These are phyloP conservation scores for Eulemur coronatus DNA, from an alignment of 2,797 vertebrate genomes.

Conservation along the genomic window DNA sequence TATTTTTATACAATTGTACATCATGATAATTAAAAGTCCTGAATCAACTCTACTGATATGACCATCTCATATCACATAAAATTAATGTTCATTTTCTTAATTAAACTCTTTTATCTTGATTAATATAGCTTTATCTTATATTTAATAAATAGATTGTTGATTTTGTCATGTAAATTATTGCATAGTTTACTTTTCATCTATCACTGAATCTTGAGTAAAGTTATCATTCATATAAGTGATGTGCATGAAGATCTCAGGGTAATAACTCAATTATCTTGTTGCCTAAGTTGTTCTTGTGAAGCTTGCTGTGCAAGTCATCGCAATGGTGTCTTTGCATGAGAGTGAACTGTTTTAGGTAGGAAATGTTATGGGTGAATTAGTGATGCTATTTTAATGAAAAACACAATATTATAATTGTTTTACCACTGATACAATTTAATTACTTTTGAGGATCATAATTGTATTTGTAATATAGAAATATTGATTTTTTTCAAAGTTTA, in stretches of 20 bases:
- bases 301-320: background rate
- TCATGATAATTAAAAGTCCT: slow-evolving; percentile 28
- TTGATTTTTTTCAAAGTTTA: background rate
- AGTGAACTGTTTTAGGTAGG: background rate
- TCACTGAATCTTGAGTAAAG: background rate
- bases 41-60: background rate
- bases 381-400: slow-evolving; percentile 29
- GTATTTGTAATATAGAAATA: slow-evolving; percentile 17
- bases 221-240: background rate
- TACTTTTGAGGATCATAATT: slow-evolving; percentile 16
- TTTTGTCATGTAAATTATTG: background rate
- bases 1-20: background rate
- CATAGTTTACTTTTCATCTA: background rate
- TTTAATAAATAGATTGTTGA: background rate
- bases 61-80: background rate
- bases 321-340: background rate
- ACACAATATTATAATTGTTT: background rate
- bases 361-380: background rate
- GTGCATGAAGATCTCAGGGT: background rate
- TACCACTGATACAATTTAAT: slow-evolving; percentile 8
- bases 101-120: background rate
- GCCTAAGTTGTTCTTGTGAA: background rate
- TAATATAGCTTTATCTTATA: background rate
- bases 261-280: background rate
- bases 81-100: background rate